Evolutionary conservation across 2,888 invertebrate species (phyloP).

Genomic region (Cosmorhoe ocellata): DNA sequence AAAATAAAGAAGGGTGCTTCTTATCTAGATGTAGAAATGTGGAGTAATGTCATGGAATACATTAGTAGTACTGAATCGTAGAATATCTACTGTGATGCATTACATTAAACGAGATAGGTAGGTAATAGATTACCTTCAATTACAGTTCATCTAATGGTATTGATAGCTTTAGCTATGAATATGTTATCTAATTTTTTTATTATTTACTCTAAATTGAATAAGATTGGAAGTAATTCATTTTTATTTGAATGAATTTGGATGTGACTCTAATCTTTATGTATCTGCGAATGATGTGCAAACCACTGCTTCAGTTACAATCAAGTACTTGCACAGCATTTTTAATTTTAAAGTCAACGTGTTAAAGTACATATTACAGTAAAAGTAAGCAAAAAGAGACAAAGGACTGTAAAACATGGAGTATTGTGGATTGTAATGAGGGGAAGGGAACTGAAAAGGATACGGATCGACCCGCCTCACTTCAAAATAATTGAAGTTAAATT

Average conservation of each 20-base stretch:
- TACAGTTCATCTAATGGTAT: too few species aligned
- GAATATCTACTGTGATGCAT: not conserved
- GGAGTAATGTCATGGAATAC: conserved; percentile 55
- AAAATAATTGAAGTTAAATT: conserved; percentile 82
- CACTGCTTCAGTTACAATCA: too few species aligned
- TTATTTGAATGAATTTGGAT: too few species aligned
- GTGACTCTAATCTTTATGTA: too few species aligned
- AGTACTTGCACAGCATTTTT: not conserved
- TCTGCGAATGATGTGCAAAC: too few species aligned
- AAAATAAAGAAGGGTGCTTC: conserved; percentile 72
- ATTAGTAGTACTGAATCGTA: not conserved
- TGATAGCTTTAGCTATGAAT: too few species aligned
- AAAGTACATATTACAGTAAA: not conserved
- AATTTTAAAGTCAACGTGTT: not conserved
- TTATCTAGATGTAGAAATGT: conserved; percentile 77
- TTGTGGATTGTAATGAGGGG: conserved; percentile 77
- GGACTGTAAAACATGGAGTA: conserved; percentile 52
- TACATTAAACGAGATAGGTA: too few species aligned
- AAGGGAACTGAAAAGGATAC: conserved; percentile 79
- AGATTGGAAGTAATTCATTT: too few species aligned
- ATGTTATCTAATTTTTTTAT: too few species aligned
- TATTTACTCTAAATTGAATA: too few species aligned
- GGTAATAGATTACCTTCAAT: too few species aligned
- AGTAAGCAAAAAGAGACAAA: not conserved
- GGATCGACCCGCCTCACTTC: conserved; percentile 70